Conservation (phyloP, 2,113 vertebrate species). For the Prionailurus bengalensis region DNA sequence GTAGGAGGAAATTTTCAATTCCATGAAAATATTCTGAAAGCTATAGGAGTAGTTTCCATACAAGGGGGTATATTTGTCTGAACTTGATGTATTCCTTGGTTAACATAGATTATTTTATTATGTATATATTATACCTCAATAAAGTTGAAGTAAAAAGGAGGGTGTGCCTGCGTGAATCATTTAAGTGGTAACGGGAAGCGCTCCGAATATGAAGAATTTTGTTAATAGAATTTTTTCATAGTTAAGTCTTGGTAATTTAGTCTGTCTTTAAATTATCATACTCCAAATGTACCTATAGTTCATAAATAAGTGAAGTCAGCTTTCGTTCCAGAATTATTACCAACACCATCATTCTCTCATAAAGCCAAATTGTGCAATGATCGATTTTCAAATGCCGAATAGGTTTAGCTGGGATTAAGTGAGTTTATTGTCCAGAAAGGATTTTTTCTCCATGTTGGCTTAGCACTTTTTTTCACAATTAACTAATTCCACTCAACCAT, state of each 20-base stretch:
- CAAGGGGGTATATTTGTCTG: neutral
- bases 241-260: neutral
- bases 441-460: neutral
- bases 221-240: neutral
- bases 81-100: neutral
- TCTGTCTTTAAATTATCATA: neutral
- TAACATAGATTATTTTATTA: neutral
- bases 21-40: neutral
- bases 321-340: neutral
- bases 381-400: neutral
- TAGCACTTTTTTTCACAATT: neutral
- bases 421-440: neutral
- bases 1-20: neutral
- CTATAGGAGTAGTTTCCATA: neutral
- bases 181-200: neutral
- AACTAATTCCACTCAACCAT: neutral
- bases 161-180: neutral
- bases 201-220: neutral
- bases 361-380: neutral
- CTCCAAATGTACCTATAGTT: neutral
- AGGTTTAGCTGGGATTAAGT: neutral
- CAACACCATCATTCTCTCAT: neutral
- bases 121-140: neutral
- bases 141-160: neutral
- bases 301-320: fast-evolving